Evolutionary conservation across 2,888 invertebrate genomes (phyloP), one percentile per base, ranked within the genome.

Genomic region (Drosophila basisetae): DNA sequence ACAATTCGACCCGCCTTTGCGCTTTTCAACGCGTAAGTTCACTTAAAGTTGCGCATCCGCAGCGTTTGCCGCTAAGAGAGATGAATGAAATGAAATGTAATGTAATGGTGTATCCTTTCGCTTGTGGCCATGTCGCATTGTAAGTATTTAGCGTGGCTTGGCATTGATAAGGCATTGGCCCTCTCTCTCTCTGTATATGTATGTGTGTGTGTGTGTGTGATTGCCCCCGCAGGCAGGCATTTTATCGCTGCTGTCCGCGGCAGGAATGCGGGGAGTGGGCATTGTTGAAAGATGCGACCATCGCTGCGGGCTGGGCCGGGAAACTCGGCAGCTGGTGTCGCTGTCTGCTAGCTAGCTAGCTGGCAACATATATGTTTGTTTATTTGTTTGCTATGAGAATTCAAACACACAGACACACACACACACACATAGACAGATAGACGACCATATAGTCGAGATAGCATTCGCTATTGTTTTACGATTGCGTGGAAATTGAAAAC

Each of bases 131-230:
- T 62, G 66, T 81, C 62, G 66, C 64, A 73, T 62, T 62, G 63
- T 61, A 52, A 71, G 80, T 76, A 76, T 76, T 75, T 63, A 72
- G 67, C 71, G 63, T 84, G 76, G 74, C 69, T 37, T 59, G 69
- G 72, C 79, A 87, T 84, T 89, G 90, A 89, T 90, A 89, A 91
- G 84, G 74, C 90, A 89, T 89, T 85, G 90, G 75, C 72, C 83
- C 47, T 25, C 35, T 31, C 3, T 22, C 2, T 31, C 31, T 31
- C 9, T 31, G 0, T 31, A 2, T 31, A 2, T 9, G 2, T 31
- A 0, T 49, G 10, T 33, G 53, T 16, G 18, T 54, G 25, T 18
- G 28, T 28, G 55, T 55, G 28, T 39, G 39, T 55, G 18, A 2
- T 25, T 41, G 43, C 50, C 59, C 77, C 74, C 64, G 64, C 73